Evolutionary conservation across 2,888 invertebrate genomes (phyloP).

Genomic region (Myopa tessellatipennis): DNA sequence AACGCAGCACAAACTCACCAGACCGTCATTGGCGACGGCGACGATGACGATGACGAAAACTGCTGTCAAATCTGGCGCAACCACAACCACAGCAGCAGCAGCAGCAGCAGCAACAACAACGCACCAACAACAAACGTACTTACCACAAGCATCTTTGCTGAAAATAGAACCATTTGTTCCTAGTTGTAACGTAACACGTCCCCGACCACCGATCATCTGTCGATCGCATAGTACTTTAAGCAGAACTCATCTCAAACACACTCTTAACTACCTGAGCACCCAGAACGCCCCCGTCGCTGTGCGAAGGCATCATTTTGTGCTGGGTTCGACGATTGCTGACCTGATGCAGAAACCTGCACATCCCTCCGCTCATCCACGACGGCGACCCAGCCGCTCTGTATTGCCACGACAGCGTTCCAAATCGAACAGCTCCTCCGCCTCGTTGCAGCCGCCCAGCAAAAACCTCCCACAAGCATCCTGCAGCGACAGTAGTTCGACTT

Average conservation of each 20-base stretch:
- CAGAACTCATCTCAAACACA: conserved; percentile 58
- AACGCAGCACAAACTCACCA: conserved; percentile 34
- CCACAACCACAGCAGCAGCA: conserved; percentile 11
- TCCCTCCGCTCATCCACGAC: conserved; percentile 51
- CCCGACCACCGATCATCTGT: conserved; percentile 63
- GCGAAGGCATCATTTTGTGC: conserved; percentile 15
- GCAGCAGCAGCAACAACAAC: conserved; percentile 39
- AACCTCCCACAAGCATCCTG: neutral
- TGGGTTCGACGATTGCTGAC: conserved; percentile 38
- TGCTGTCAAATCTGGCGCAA: conserved; percentile 46
- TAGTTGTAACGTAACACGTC: conserved; percentile 63
- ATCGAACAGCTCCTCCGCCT: conserved; percentile 60
- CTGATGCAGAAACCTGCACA: conserved; percentile 22
- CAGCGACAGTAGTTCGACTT: conserved; percentile 50
- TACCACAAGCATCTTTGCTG: conserved; percentile 67
- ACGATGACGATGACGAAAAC: conserved; percentile 37
- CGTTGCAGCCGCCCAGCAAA: conserved; percentile 48
- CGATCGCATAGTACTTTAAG: conserved; percentile 68
- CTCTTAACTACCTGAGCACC: conserved; percentile 9
- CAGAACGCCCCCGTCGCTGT: neutral
- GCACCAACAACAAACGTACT: conserved; percentile 55
- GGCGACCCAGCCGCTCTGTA: conserved; percentile 51
- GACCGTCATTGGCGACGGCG: conserved; percentile 42
- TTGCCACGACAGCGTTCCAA: conserved; percentile 59
- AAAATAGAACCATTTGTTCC: conserved; percentile 69